A percentile compares a stretch with the other conserved stretches of the same genome.
Conservation (phyloP, 2,888 invertebrate genomes). For the Peribatodes rhomboidaria region DNA sequence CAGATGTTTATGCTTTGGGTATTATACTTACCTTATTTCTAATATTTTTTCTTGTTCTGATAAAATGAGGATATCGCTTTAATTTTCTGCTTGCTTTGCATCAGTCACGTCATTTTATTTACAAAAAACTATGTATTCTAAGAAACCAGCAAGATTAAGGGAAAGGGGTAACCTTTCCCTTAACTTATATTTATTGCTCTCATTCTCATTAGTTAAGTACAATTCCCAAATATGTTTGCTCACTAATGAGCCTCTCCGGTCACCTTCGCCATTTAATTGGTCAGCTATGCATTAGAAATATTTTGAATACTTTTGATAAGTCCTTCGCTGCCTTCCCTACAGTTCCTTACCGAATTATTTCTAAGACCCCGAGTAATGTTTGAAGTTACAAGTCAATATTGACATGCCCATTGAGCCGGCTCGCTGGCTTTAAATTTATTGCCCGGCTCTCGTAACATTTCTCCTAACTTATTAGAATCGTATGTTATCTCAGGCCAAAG, state of each 20-base stretch:
- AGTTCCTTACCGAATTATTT: conserved; percentile 1
- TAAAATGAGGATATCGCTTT: background rate
- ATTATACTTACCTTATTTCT: background rate
- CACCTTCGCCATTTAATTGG: background rate
- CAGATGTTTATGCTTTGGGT: background rate
- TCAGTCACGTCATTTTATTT: background rate
- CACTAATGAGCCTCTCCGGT: background rate
- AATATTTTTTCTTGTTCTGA: background rate
- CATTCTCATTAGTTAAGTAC: background rate
- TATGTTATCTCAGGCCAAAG: conserved; percentile 11
- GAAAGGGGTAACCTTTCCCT: too few species aligned
- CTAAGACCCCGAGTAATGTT: background rate
- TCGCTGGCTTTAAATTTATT: conserved; percentile 5
- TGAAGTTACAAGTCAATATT: conserved; percentile 10
- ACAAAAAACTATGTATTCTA: too few species aligned
- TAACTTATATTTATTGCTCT: background rate
- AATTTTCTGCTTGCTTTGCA: background rate
- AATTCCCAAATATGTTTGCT: background rate
- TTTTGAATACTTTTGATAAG: background rate
- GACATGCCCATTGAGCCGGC: conserved; percentile 9
- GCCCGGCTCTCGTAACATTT: conserved; percentile 10
- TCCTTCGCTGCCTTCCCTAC: too few species aligned
- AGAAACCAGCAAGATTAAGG: too few species aligned
- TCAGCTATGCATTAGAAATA: background rate
- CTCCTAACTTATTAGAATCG: conserved; percentile 10